Evolutionary conservation across 1,140 invertebrate genomes (phyloP), one percentile per base, ranked within the genome.

Genomic region (Zaprionus africanus): DNA sequence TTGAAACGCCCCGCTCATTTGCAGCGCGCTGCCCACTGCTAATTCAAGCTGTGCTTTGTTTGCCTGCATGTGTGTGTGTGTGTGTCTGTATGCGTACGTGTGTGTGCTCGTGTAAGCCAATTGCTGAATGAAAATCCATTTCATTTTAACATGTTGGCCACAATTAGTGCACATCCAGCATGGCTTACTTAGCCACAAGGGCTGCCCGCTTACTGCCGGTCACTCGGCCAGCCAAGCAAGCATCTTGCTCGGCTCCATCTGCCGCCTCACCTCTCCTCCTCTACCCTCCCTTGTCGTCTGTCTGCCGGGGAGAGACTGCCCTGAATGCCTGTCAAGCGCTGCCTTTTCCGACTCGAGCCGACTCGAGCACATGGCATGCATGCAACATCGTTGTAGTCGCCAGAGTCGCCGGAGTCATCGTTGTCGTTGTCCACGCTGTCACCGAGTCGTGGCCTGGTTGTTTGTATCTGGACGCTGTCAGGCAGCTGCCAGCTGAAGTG

Each of bases 71-170:
- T 57, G 57, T 31, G 54, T 9, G 15, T 19, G 15, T 19, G 38
- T 56, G 9, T 26, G 15, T 19, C 41, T 58, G n/a, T 56, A 41
- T n/a, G 38, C 49, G 56, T 59, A 61, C 54, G 54, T 43, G 26
- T 26, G 19, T 59, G 60, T 54, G 26, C 60, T 54, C 38, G 24
- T 76, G 67, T 46, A 64, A 76, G 72, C 81, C 87, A 91, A 91
- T 91, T 91, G 82, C 77, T 91, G 84, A 83, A 90, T 78, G 82
- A 77, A 91, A 91, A 91, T 90, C 85, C 90, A 91, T 91, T 91
- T 88, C 80, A 91, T 91, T 91, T 91, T 91, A 90, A 90, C 90
- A 83, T 91, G 82, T 75, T 88, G 88, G 71, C 78, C 90, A 87
- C 90, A 91, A 91, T 91, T 91, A 91, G 90, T 91, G 82, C 90